Percentiles rank a stretch among this genome's conserved stretches.
Conservation (phyloP, 2,888 invertebrate species). For the Herminia tarsipennalis region DNA sequence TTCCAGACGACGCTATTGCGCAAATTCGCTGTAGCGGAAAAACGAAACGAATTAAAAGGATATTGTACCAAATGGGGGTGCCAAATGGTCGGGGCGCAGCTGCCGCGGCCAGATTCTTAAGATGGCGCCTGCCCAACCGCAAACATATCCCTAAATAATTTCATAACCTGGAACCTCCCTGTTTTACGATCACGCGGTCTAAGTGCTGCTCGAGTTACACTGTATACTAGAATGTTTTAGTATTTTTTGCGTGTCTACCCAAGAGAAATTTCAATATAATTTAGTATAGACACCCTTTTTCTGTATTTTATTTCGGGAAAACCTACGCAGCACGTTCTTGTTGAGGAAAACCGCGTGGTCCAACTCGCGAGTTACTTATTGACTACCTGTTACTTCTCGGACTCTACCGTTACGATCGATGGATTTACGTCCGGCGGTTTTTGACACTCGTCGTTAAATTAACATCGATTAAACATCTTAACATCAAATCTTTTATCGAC, state of each 20-base stretch:
- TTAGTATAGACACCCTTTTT: slow-evolving; percentile 17
- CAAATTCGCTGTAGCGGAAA: slow-evolving; percentile 15
- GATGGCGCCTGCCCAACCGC: slow-evolving; percentile 35
- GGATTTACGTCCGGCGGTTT: no score
- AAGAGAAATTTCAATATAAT: slow-evolving; percentile 7
- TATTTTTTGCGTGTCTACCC: slow-evolving; percentile 14
- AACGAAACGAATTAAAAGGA: slow-evolving; percentile 25
- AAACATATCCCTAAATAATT: slow-evolving; percentile 36
- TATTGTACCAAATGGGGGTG: slow-evolving; percentile 20
- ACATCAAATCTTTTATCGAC: no score
- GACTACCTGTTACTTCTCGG: slow-evolving; percentile 35
- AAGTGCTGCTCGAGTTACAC: slow-evolving; percentile 30
- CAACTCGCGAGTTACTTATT: slow-evolving; percentile 6
- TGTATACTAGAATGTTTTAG: slow-evolving; percentile 7
- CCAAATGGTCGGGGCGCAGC: slow-evolving; percentile 24
- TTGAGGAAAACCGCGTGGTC: slow-evolving; percentile 26
- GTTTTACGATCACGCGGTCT: slow-evolving; percentile 41
- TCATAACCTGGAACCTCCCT: slow-evolving; percentile 28
- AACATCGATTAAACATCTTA: slow-evolving; percentile 11
- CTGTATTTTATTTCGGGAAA: slow-evolving; percentile 8
- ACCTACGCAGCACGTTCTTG: slow-evolving; percentile 31
- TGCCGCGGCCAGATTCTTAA: slow-evolving; percentile 28
- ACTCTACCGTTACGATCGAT: slow-evolving; percentile 10
- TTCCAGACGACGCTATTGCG: slow-evolving; percentile 16
- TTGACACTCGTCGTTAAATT: no score